Conservation (phyloP, 2,113 vertebrate genomes). For the Carlito syrichta region DNA sequence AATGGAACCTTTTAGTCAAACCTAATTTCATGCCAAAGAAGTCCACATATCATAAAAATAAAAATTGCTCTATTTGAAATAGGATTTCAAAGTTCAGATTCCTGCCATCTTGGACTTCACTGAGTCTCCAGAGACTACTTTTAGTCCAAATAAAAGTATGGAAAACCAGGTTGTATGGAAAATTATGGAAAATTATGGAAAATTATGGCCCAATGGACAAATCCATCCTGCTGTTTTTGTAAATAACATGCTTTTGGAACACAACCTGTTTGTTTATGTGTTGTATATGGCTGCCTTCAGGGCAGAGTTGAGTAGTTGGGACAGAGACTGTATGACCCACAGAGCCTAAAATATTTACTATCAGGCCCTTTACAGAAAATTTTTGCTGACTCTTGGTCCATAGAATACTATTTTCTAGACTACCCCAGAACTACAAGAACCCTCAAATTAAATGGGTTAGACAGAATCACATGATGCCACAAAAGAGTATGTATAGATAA, state of each 20-base stretch:
- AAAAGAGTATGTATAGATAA: neutral
- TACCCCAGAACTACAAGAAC: neutral
- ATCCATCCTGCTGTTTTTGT: neutral
- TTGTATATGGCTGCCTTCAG: neutral
- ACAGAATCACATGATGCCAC: neutral
- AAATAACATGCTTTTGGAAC: conserved; percentile 15
- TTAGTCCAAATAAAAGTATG: neutral
- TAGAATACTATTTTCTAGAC: neutral
- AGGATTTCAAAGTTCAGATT: neutral
- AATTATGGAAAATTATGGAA: neutral
- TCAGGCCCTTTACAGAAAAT: neutral
- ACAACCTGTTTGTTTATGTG: conserved; percentile 17
- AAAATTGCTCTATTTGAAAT: conserved; percentile 1
- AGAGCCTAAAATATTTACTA: conserved; percentile 17
- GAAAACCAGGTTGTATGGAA: neutral
- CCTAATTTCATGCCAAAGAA: conserved; percentile 17
- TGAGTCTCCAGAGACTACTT: neutral
- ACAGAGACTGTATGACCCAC: neutral
- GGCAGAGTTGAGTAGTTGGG: neutral
- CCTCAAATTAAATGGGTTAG: conserved; percentile 10
- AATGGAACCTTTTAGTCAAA: conserved; percentile 33
- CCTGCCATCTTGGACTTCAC: neutral
- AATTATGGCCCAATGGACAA: neutral
- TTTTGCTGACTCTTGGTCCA: neutral
- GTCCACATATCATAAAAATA: neutral